These are phyloP conservation scores for Patella ulyssiponensis DNA, from an alignment of 2,888 invertebrate species.

Conservation along the genomic window DNA sequence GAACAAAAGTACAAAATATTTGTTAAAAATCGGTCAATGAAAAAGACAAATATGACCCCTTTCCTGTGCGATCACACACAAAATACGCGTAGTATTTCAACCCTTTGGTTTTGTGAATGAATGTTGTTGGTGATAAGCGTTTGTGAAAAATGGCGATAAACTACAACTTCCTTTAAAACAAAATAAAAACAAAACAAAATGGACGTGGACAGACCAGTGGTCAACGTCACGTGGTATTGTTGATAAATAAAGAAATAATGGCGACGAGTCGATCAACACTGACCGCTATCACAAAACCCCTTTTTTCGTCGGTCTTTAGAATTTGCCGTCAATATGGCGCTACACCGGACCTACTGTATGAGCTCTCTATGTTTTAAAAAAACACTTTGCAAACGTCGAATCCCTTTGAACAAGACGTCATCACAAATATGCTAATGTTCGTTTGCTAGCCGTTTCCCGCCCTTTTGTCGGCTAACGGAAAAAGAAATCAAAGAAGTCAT, in stretches of 20 bases:
- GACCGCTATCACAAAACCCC: not conserved
- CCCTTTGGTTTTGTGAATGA: too few species aligned
- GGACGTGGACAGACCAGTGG: too few species aligned
- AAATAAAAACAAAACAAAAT: not conserved
- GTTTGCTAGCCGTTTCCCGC: slow-evolving; percentile 9
- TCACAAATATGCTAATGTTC: slow-evolving; percentile 4
- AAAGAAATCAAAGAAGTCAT: not conserved
- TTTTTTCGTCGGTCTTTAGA: not conserved
- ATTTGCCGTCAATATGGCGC: slow-evolving; percentile 4
- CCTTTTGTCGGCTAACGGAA: slow-evolving; percentile 6
- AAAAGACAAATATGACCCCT: too few species aligned
- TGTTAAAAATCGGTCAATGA: too few species aligned
- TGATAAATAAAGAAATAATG: too few species aligned
- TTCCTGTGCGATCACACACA: too few species aligned
- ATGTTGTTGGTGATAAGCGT: too few species aligned
- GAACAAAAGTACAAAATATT: too few species aligned
- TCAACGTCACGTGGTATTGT: too few species aligned
- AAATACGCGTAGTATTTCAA: too few species aligned
- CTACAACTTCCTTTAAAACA: not conserved
- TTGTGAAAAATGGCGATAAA: not conserved
- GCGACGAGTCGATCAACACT: too few species aligned
- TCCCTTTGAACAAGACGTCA: slow-evolving; percentile 1
- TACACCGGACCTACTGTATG: not conserved
- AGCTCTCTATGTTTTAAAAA: not conserved
- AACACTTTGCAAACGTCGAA: not conserved